Conservation (phyloP, 2,797 vertebrate genomes). For the Cryptoprocta ferox region DNA sequence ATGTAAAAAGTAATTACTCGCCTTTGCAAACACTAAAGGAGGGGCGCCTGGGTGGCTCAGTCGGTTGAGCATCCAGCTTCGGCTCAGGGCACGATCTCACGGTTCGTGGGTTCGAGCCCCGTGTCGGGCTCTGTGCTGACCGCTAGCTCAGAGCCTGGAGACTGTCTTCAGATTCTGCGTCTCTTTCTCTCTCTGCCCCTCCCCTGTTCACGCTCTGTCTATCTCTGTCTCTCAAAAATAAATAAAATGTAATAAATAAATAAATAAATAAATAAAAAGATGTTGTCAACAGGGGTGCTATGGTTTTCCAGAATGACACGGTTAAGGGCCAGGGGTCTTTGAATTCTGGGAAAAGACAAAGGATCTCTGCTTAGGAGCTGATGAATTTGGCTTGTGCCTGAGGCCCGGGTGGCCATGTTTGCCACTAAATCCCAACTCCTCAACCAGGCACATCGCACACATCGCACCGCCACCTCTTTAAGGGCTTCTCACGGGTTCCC, state of each 20-base stretch:
- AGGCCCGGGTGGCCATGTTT: neutral
- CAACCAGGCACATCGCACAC: neutral
- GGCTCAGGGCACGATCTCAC: no score
- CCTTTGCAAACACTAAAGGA: neutral
- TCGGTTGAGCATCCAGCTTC: no score
- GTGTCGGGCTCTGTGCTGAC: no score
- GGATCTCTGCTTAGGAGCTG: neutral
- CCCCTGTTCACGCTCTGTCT: no score
- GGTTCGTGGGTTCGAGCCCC: no score
- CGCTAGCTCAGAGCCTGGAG: no score
- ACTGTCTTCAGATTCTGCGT: no score
- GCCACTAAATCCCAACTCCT: neutral
- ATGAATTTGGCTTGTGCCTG: neutral
- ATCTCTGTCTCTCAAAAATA: no score
- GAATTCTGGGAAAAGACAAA: neutral
- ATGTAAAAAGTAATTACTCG: neutral
- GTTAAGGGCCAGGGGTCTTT: neutral
- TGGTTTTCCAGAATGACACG: neutral
- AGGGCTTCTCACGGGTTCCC: neutral
- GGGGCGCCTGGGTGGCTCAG: no score
- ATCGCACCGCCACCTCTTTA: neutral
- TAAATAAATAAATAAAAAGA: no score
- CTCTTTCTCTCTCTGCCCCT: no score
- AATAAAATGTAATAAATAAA: no score
- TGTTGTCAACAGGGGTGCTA: neutral